phyloP scores from a whole-genome alignment of 1,140 invertebrate genomes.

The Atopsyche davidsoni region DNA sequence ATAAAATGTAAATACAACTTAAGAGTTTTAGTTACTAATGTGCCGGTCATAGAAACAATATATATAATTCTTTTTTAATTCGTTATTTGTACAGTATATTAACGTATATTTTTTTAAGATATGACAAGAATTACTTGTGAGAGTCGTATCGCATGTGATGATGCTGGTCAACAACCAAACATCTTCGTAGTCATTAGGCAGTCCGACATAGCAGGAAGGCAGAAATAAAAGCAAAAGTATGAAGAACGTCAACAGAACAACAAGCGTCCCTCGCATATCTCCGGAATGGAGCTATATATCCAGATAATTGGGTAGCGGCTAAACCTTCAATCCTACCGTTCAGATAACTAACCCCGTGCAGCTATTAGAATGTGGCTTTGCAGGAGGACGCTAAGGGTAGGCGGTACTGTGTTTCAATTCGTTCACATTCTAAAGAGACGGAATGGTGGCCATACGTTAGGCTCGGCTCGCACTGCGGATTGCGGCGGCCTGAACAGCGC shows the following conservation, averaged over 20 bases:
- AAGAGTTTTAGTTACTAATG: too few species aligned
- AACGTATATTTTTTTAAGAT: too few species aligned
- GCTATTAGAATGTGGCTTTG: slow-evolving; percentile 17
- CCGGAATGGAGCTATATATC: slow-evolving; percentile 21
- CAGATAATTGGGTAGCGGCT: slow-evolving; percentile 26
- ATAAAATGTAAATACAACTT: too few species aligned
- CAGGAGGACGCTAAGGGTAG: slow-evolving; percentile 3
- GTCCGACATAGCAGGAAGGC: background rate
- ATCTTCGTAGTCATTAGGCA: too few species aligned
- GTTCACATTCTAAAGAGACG: slow-evolving; percentile 17
- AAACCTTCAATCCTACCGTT: slow-evolving; percentile 18
- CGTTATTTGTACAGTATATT: too few species aligned
- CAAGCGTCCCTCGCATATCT: slow-evolving; percentile 18
- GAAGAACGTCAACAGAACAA: slow-evolving; percentile 7
- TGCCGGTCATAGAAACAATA: too few species aligned
- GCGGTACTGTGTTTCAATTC: slow-evolving; percentile 8
- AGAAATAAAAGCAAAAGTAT: slow-evolving; percentile 3
- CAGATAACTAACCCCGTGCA: slow-evolving; percentile 21
- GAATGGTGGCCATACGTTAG: slow-evolving; percentile 3
- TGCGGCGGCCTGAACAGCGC: background rate
- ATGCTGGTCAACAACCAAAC: too few species aligned
- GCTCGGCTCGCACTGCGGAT: slow-evolving; percentile 1
- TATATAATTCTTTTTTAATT: too few species aligned
- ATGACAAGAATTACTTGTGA: too few species aligned
- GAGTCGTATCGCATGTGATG: too few species aligned